Evolutionary conservation across 2,888 invertebrate genomes (phyloP).

Genomic region (Lumbricus terrestris): DNA sequence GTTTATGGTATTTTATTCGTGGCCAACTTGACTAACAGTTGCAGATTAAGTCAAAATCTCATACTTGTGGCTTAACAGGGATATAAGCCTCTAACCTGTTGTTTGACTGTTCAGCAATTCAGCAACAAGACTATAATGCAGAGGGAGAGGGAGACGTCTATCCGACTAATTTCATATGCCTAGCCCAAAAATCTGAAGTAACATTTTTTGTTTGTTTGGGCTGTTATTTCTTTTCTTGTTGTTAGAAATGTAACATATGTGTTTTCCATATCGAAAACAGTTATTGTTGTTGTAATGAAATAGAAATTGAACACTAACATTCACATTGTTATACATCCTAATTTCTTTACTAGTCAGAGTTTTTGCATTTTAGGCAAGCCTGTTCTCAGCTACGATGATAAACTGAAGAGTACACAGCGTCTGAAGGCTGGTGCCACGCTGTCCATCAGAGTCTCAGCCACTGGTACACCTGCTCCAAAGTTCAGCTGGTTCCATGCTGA

Average conservation of each 20-base stretch:
- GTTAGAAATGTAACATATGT: neutral
- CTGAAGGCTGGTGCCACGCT: constrained; percentile 63
- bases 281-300: too few species aligned
- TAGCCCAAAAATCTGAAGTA: neutral
- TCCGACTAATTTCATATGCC: too few species aligned
- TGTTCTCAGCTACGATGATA: constrained; percentile 68
- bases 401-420: constrained; percentile 65
- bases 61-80: too few species aligned
- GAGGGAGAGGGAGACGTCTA: neutral
- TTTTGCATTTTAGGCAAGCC: constrained; percentile 32
- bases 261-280: neutral
- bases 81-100: too few species aligned
- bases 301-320: neutral
- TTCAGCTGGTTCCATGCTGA: constrained; percentile 69
- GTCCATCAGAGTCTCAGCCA: constrained; percentile 64
- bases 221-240: neutral
- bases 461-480: constrained; percentile 73
- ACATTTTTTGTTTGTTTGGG: neutral
- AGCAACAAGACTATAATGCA: neutral
- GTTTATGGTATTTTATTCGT: too few species aligned
- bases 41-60: too few species aligned
- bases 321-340: neutral
- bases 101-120: too few species aligned
- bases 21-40: too few species aligned
- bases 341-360: neutral